Percentiles rank a stretch among this genome's conserved stretches.
These are phyloP conservation scores for Branchinecta lindahli DNA, from an alignment of 1,140 invertebrate genomes.

Conservation along the genomic window DNA sequence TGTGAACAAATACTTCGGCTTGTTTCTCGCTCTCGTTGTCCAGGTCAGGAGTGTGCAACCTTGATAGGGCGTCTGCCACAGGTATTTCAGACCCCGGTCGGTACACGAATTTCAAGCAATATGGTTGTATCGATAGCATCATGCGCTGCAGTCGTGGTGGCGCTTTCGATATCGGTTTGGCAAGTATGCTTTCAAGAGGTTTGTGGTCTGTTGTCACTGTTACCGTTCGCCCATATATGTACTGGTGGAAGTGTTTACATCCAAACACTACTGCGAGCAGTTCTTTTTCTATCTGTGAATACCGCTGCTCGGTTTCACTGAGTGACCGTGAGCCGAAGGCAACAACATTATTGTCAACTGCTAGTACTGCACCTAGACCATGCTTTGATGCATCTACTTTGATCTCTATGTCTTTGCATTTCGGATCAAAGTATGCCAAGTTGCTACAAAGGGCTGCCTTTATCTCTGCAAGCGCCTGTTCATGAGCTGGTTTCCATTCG, in stretches of 20 bases:
- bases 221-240: too few species aligned
- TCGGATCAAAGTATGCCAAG: too few species aligned
- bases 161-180: slow-evolving; percentile 1
- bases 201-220: background rate
- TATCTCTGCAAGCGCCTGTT: too few species aligned
- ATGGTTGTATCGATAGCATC: slow-evolving; percentile 8
- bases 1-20: slow-evolving; percentile 1
- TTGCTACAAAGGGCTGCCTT: too few species aligned
- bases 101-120: too few species aligned
- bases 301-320: slow-evolving; percentile 4
- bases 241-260: slow-evolving; percentile 8
- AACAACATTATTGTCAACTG: too few species aligned
- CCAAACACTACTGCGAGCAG: background rate
- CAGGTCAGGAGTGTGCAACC: slow-evolving; percentile 1
- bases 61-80: slow-evolving; percentile 7
- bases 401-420: too few species aligned
- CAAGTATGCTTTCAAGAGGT: background rate
- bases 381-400: too few species aligned
- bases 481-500: too few species aligned
- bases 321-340: background rate
- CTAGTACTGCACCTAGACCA: too few species aligned
- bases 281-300: slow-evolving; percentile 9
- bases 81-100: too few species aligned
- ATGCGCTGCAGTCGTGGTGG: slow-evolving; percentile 7
- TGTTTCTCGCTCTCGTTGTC: slow-evolving; percentile 8